phyloP scores from a whole-genome alignment of 2,888 invertebrate genomes.

The Blastobasis adustella region DNA sequence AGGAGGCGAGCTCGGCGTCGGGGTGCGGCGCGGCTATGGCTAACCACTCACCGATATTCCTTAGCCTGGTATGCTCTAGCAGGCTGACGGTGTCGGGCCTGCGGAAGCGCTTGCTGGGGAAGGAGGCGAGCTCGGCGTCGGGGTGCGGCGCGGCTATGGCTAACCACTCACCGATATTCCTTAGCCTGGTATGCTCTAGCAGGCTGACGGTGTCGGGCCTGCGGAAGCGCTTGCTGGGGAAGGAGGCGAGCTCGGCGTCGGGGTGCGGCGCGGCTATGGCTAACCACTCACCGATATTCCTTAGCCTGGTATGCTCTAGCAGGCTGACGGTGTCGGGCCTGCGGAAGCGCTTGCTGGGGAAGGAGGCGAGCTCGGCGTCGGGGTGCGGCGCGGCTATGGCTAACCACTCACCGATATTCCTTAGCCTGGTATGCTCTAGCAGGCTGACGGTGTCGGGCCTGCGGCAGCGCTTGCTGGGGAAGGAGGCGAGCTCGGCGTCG shows the following conservation, averaged over 20 bases:
- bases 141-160: slow-evolving; percentile 56
- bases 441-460: slow-evolving; percentile 93
- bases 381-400: slow-evolving; percentile 56
- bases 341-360: slow-evolving; percentile 93
- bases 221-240: slow-evolving; percentile 93
- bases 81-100: slow-evolving; percentile 93
- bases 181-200: slow-evolving; percentile 94
- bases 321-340: slow-evolving; percentile 93
- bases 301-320: slow-evolving; percentile 94
- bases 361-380: slow-evolving; percentile 86
- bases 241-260: slow-evolving; percentile 86
- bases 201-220: slow-evolving; percentile 93
- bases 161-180: slow-evolving; percentile 93
- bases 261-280: slow-evolving; percentile 56
- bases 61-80: slow-evolving; percentile 94
- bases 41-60: slow-evolving; percentile 93
- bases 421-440: slow-evolving; percentile 94
- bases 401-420: slow-evolving; percentile 93
- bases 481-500: slow-evolving; percentile 86
- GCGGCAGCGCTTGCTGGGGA: slow-evolving; percentile 93
- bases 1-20: slow-evolving; percentile 86
- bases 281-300: slow-evolving; percentile 93
- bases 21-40: slow-evolving; percentile 56
- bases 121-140: slow-evolving; percentile 86
- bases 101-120: slow-evolving; percentile 93